Base-by-base conservation (phyloP, 2,888 invertebrate genomes). In the Congeria kusceri region DNA sequence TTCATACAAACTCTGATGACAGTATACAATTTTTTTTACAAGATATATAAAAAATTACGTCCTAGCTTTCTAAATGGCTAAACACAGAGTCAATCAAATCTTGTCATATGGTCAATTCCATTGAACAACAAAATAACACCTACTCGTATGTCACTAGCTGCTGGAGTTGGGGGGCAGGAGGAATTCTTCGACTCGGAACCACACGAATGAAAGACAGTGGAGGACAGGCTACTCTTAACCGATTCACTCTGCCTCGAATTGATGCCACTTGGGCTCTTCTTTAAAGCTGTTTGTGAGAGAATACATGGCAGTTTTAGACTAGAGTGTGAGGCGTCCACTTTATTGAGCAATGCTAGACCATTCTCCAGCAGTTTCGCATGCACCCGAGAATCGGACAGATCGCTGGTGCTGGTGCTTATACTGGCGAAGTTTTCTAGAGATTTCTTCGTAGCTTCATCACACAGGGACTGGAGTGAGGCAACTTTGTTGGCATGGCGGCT, bases 171-270 rank as follows among this genome's bases (percentile, higher is more conserved):
- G 27, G 95, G 95, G 88, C 94, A 94, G 76, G 94, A 94, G 73
- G 95, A 95, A 85, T 95, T 95, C 7, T 95, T 95, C 20, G 95
- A 95, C 86, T 95, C 94, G 9, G 95, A 95, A 88, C 95, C 94
- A 63, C 94, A 86, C 5, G 95, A 95, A 3, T 94, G 94, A n/a
- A 94, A 93, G 84, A 93, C 93, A 66, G 92, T 91, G 15, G 85
- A 82, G 15, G 86, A 80, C 18, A 86, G 82, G 23, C 83, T 75
- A 44, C 80, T 80, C 13, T 83, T 80, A 69, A 84, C 77, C 58
- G 66, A 72, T 57, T 79, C 83, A 46, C 84, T 47, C 29, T 72
- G 78, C 29, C 61, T 56, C 46, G 25, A 65, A 9, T 23, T 11
- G 23, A 71, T 73, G 56, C 79, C 76, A 69, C 67, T 83, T 5